A percentile compares a stretch with the other conserved stretches of the same genome.
These are phyloP conservation scores for Aphelinus atriplicis DNA, from an alignment of 1,140 invertebrate genomes.

Conservation along the genomic window DNA sequence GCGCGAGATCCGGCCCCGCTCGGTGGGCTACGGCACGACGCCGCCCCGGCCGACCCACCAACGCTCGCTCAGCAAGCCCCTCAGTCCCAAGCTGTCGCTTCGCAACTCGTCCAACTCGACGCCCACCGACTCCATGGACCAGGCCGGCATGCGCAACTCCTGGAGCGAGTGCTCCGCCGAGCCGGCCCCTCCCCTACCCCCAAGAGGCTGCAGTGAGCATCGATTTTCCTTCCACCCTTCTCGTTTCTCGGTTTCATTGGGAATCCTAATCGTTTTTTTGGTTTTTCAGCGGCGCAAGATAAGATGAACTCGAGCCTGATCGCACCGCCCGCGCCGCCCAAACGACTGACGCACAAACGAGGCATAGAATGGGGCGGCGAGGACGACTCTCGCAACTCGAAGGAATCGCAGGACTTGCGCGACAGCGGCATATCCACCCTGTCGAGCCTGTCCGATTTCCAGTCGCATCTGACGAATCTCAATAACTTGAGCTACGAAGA, in stretches of 20 bases:
- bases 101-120: constrained; percentile 67
- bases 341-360: constrained; percentile 68
- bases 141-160: constrained; percentile 66
- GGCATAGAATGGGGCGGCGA: constrained; percentile 61
- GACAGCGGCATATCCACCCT: constrained; percentile 69
- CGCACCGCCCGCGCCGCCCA: constrained; percentile 71
- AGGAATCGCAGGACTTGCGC: constrained; percentile 64
- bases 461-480: constrained; percentile 67
- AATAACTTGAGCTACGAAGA: constrained; percentile 71
- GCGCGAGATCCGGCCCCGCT: constrained; percentile 67
- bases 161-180: constrained; percentile 70
- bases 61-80: constrained; percentile 69
- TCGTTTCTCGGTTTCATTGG: background rate
- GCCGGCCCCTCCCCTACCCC: constrained; percentile 71
- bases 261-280: background rate
- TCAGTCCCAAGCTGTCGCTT: constrained; percentile 68
- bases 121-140: constrained; percentile 60
- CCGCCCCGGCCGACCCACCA: constrained; percentile 70
- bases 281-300: constrained; percentile 54
- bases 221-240: too few species aligned
- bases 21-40: constrained; percentile 67
- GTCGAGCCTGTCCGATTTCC: constrained; percentile 62
- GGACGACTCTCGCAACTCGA: constrained; percentile 55
- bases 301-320: constrained; percentile 55
- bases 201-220: constrained; percentile 69